phyloP scores from a whole-genome alignment of 1,140 invertebrate genomes.

The Oreohelix idahoensis region DNA sequence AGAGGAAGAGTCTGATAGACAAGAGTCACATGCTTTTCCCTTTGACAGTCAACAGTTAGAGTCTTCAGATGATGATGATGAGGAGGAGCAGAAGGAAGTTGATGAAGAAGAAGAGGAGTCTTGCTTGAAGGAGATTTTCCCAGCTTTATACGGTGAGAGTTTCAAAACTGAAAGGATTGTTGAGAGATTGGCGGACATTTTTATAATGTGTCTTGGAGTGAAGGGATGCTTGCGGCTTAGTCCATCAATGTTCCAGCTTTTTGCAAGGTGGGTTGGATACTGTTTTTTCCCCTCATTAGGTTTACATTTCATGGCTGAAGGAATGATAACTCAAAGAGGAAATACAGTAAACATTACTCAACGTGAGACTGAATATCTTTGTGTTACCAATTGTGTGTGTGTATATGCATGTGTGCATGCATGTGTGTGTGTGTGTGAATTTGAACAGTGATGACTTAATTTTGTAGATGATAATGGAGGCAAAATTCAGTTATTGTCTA shows the following conservation, averaged over 20 bases:
- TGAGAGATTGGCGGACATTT: conserved; percentile 63
- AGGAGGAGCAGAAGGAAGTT: not conserved
- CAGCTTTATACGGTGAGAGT: conserved; percentile 53
- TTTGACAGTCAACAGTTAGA: not conserved
- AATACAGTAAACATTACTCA: no score
- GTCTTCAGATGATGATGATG: conserved; percentile 22
- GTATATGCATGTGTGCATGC: no score
- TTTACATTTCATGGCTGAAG: no score
- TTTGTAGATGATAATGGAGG: no score
- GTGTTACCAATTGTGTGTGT: no score
- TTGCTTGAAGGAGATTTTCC: conserved; percentile 66
- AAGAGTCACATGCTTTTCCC: not conserved
- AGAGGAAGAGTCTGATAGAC: not conserved
- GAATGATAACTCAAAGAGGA: no score
- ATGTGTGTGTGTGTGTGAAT: no score
- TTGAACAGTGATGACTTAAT: no score
- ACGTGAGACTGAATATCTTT: no score
- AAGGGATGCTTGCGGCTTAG: conserved; percentile 61
- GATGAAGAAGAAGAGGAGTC: conserved; percentile 53
- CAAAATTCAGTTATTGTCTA: no score
- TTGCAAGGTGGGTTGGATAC: conserved; percentile 70
- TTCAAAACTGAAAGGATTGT: conserved; percentile 57
- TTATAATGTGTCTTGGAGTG: conserved; percentile 60
- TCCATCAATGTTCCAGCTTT: conserved; percentile 67
- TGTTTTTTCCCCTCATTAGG: no score